Evolutionary conservation across 2,113 vertebrate species (phyloP).

Genomic region (Ariopsis seemanni): DNA sequence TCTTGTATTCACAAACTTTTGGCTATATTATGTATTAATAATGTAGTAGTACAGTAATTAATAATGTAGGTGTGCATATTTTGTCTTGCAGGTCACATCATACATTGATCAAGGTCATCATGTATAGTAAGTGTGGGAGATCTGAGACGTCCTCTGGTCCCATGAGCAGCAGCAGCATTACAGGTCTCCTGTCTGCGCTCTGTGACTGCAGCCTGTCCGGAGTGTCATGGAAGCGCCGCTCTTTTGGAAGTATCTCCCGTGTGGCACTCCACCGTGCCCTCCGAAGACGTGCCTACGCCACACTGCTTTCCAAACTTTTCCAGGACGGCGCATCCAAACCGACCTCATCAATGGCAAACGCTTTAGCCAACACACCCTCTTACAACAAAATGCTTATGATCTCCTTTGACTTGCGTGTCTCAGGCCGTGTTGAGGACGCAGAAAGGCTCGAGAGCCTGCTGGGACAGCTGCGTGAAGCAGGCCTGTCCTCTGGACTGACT

Average conservation of each 20-base stretch:
- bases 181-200: slow-evolving; percentile 81
- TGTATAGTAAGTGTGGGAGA: slow-evolving; percentile 28
- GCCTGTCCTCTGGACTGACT: slow-evolving; percentile 58
- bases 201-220: slow-evolving; percentile 82
- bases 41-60: not conserved
- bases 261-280: slow-evolving; percentile 74
- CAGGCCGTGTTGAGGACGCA: slow-evolving; percentile 81
- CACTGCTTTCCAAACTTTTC: slow-evolving; percentile 84
- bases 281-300: slow-evolving; percentile 79
- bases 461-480: slow-evolving; percentile 69
- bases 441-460: slow-evolving; percentile 86
- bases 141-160: not conserved
- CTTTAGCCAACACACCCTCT: slow-evolving; percentile 71
- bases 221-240: slow-evolving; percentile 77
- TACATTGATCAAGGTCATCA: slow-evolving; percentile 22
- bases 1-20: not conserved
- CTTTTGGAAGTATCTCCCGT: slow-evolving; percentile 69
- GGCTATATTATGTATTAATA: too few species aligned
- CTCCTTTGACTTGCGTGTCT: slow-evolving; percentile 88
- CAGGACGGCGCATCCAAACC: slow-evolving; percentile 70
- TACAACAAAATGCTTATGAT: slow-evolving; percentile 92
- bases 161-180: slow-evolving; percentile 72
- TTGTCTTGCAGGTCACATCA: not conserved
- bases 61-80: not conserved
- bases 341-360: not conserved